phyloP scores from a whole-genome alignment of 2,797 vertebrate genomes.

The Acrocephalus scirpaceus region DNA sequence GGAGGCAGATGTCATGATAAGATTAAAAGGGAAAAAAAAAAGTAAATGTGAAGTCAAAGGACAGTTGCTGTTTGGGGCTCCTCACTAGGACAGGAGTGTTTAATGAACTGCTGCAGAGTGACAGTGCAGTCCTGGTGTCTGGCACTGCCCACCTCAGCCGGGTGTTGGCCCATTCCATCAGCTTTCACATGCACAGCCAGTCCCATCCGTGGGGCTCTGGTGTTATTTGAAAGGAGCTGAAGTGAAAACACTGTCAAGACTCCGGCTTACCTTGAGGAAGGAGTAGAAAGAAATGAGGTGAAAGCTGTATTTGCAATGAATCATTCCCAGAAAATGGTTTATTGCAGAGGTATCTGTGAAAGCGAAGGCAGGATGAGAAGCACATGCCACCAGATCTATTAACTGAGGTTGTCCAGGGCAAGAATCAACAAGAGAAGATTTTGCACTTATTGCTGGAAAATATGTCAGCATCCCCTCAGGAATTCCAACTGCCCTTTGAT shows the following conservation, averaged over 20 bases:
- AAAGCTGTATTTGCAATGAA: slow-evolving; percentile 43
- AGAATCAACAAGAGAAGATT: slow-evolving; percentile 32
- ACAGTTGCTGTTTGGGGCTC: not conserved
- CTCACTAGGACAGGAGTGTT: not conserved
- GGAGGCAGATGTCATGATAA: not conserved
- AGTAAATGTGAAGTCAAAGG: not conserved
- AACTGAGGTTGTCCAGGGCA: not conserved
- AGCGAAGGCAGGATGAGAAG: not conserved
- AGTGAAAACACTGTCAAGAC: slow-evolving; percentile 16
- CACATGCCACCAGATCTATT: not conserved
- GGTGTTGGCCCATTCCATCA: not conserved
- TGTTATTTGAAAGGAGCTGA: not conserved
- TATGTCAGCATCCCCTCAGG: not conserved
- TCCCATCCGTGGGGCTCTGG: not conserved
- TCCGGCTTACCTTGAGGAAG: slow-evolving; percentile 37
- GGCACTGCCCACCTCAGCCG: not conserved
- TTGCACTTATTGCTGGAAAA: slow-evolving; percentile 43
- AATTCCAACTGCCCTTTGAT: slow-evolving; percentile 17
- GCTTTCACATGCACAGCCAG: not conserved
- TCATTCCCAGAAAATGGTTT: slow-evolving; percentile 35
- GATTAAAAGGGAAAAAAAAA: not conserved
- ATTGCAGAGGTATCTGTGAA: slow-evolving; percentile 2
- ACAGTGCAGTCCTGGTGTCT: not conserved
- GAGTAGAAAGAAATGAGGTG: slow-evolving; percentile 37
- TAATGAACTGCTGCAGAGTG: not conserved